These are phyloP conservation scores for Galaxias olidus DNA, from an alignment of 2,797 vertebrate genomes.

Conservation along the genomic window DNA sequence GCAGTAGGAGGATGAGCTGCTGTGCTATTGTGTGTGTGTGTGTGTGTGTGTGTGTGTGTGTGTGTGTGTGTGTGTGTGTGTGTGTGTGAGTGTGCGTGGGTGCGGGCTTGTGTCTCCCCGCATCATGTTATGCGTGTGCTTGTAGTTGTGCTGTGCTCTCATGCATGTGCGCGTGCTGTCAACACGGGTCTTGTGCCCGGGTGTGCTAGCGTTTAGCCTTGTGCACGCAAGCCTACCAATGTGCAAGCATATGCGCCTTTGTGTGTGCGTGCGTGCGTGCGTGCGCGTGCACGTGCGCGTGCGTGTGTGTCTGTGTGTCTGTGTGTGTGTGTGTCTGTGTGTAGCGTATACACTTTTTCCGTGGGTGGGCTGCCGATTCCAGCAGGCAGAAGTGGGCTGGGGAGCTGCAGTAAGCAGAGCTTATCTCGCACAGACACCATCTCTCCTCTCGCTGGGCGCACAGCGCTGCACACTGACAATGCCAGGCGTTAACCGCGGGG, in stretches of 20 bases:
- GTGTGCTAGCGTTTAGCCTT: no score
- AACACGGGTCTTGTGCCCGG: no score
- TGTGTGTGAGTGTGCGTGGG: neutral
- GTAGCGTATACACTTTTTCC: constrained; percentile 32
- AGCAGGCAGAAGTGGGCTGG: constrained; percentile 54
- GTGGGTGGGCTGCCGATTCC: constrained; percentile 63
- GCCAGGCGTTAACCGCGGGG: no score
- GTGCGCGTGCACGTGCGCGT: neutral
- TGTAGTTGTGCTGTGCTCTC: no score
- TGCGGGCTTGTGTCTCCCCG: neutral
- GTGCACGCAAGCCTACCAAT: no score
- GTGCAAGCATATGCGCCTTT: neutral
- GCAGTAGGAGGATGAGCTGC: constrained; percentile 5
- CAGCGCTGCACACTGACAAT: no score
- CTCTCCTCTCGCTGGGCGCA: neutral
- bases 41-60: neutral
- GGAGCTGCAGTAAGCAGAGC: constrained; percentile 33
- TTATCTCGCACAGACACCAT: constrained; percentile 8
- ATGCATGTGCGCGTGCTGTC: no score
- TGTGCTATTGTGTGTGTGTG: no score
- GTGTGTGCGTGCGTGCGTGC: neutral
- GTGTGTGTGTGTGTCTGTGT: constrained; percentile 2
- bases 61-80: neutral
- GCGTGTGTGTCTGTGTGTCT: constrained; percentile 1
- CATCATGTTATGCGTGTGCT: neutral